Evolutionary conservation across 2,888 invertebrate species (phyloP).

Genomic region (Leptura quadrifasciata): DNA sequence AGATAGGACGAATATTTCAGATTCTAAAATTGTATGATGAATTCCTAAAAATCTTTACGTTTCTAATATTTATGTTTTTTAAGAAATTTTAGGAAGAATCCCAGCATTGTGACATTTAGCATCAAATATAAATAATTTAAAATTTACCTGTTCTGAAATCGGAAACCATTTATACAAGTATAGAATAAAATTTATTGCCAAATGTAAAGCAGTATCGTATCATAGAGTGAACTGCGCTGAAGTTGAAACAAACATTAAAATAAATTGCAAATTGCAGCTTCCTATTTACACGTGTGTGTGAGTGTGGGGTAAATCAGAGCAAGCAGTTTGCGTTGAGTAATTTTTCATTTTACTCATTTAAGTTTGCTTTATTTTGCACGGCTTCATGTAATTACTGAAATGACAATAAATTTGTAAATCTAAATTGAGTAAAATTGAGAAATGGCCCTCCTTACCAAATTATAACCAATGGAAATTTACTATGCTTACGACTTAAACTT

Average conservation of each 20-base stretch:
- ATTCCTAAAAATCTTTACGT: neutral
- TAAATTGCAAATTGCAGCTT: constrained; percentile 47
- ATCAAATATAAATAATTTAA: too few species aligned
- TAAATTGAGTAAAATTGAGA: too few species aligned
- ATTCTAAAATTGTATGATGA: neutral
- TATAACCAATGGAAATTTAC: too few species aligned
- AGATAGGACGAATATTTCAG: too few species aligned
- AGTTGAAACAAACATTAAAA: constrained; percentile 40
- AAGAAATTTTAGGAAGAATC: neutral
- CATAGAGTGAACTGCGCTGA: constrained; percentile 36
- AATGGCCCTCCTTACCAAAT: too few species aligned
- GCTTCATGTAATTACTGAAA: too few species aligned
- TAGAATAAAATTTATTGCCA: neutral
- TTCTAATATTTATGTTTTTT: neutral
- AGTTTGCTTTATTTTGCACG: too few species aligned
- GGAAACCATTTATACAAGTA: neutral
- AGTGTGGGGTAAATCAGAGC: constrained; percentile 31
- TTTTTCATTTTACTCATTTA: too few species aligned
- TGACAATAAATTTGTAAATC: too few species aligned
- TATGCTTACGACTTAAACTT: too few species aligned
- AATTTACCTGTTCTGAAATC: neutral
- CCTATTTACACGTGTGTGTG: constrained; percentile 41
- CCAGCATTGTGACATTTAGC: too few species aligned
- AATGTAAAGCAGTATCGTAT: constrained; percentile 4
- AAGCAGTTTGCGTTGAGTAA: neutral